Evolutionary conservation across 2,888 invertebrate genomes (phyloP), one percentile per base, ranked within the genome.

Genomic region (Nipponacmea schrenckii): DNA sequence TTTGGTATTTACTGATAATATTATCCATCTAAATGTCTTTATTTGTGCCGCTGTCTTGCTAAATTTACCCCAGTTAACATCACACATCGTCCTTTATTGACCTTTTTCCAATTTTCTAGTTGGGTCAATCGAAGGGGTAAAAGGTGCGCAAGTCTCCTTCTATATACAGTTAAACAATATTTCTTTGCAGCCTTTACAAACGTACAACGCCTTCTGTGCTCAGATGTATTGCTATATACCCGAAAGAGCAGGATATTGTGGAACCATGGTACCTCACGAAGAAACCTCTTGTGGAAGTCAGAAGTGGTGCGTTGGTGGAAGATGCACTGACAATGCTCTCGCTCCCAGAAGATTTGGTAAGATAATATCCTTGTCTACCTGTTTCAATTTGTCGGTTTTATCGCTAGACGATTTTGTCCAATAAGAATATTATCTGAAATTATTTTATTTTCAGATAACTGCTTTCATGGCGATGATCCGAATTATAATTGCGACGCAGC

Each of bases 191-290:
- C 17, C n/a, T 39, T 20, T 24, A 48, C 31, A 20, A 24, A 48
- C 48, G 64, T 27, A 46, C n/a, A 15, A 12, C 5, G 66, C 70
- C 71, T 69, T 66, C 24, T 74, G 74, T 45, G 63, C 69, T 14
- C 63, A 64, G 14, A 62, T 69, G 67, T 74, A 74, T 62, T 74
- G 74, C 20, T 72, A 69, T 50, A 56, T 74, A 31, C 74, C 74
- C 2, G 63, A 69, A 12, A 72, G 71, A 10, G 69, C 74, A 12
- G 74, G 74, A 2, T 74, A 63, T 44, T 74, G 74, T 62, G 69
- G 72, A 31, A 69, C 71, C 46, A 67, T 72, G 24, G 67, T 74
- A 0, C 63, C 72, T n/a, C 66, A 62, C 24, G 74, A 74, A 39
- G 69, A 64, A 48, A 74, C 72, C 0, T 27, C 66, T 2, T 74